Evolutionary conservation across 1,140 invertebrate species (phyloP), one percentile per base, ranked within the genome.

Genomic region (Branchinecta lynchi): DNA sequence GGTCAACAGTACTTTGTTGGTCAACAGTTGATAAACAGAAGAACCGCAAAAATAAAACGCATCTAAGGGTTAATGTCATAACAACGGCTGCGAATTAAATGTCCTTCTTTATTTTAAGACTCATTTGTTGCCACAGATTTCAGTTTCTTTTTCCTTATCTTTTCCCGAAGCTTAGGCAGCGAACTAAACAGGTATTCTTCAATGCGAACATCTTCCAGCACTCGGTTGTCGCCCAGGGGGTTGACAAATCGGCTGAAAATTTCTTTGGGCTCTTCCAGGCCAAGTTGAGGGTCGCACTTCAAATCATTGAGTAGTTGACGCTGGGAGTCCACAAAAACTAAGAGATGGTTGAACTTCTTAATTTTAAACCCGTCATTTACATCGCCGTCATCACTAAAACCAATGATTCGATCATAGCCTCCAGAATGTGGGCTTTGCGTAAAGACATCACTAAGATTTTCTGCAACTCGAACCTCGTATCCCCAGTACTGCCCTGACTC

Each of bases 241-340:
- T 60, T 60, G 17, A 60, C 51, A 60, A 60, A 60, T 60, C 17
- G 12, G 12, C 12, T 15, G 78, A 98, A 98, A 3, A 98, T 75
- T 44, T 90, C 77, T 72, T 83, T 84, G 0, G 92, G 87, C 78
- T 96, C 89, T 74, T 91, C 84, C 5, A 86, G 83, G 66, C 86
- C 77, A 15, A 93, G 75, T 70, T 84, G 81, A 70, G 87, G 84
- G 81, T 99, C 96, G 76, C 83, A 84, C 75, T 95, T 88, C 43
- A 98, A 73, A 46, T 91, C 89, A 66, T 85, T 83, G 81, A 98
- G 94, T 44, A 98, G 82, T 21, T 96, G 96, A 75, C 88, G 83
- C 17, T 98, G 77, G 7, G 95, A 96, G 69, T 94, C 94, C 85
- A 98, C 96, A 7, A 96, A 87, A 69, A 97, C 84, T 0, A 98